Conservation (phyloP, 2,888 invertebrate species). For the Neocrepidodera transversa region DNA sequence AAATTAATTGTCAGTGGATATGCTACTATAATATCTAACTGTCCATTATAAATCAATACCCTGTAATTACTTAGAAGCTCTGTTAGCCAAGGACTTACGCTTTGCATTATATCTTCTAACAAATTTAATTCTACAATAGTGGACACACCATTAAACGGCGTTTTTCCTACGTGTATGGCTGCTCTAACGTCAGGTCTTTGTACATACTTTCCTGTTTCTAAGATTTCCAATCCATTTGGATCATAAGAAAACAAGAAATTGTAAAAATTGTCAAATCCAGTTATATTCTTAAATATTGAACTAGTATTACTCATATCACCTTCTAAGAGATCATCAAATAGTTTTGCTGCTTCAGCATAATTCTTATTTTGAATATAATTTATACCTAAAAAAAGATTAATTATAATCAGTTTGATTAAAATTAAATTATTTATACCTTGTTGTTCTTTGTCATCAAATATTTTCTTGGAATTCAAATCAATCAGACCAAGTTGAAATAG, state of each 20-base stretch:
- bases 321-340: conserved; percentile 76
- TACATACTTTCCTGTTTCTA: conserved; percentile 68
- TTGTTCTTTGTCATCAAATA: conserved; percentile 69
- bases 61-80: conserved; percentile 72
- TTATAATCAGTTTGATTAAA: no score
- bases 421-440: conserved; percentile 57
- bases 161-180: conserved; percentile 85
- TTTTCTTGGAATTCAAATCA: conserved; percentile 67
- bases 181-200: conserved; percentile 70
- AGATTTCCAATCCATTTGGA: conserved; percentile 57
- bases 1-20: conserved; percentile 86
- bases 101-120: conserved; percentile 80
- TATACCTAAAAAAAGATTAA: conserved; percentile 29
- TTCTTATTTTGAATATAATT: conserved; percentile 69
- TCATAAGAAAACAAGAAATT: conserved; percentile 74
- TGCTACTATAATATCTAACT: conserved; percentile 89
- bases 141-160: conserved; percentile 68
- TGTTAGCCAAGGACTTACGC: conserved; percentile 75
- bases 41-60: conserved; percentile 87
- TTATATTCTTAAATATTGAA: conserved; percentile 75
- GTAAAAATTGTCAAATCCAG: conserved; percentile 79
- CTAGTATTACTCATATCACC: conserved; percentile 67
- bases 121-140: conserved; percentile 74
- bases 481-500: conserved; percentile 79
- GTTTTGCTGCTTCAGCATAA: conserved; percentile 73